Base-by-base conservation (phyloP, 2,888 invertebrate species). In the Phengaris arion region DNA sequence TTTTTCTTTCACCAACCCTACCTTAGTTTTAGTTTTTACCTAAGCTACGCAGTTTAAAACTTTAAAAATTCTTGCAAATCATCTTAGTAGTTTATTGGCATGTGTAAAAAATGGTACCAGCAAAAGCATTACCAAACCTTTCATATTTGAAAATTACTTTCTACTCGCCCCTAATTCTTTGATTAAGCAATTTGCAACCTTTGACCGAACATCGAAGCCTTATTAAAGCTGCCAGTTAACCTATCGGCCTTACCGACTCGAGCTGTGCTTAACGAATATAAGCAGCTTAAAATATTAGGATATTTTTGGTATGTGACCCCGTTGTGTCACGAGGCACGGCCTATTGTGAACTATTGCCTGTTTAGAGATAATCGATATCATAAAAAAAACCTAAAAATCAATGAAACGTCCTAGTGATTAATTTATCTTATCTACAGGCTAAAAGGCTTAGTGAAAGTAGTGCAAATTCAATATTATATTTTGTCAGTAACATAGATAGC, bases 361-460 rank as follows among this genome's bases (percentile, higher is more conserved):
- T 35, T 72, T 72, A 48, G 70, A 70, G 9, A 8, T 51, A 51
- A 70, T 70, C 48, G 15, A 70, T 70, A 15, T 22, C n/a, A 51
- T 51, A 9, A 48, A 51, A 70, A 70, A 51, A 51, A 15, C 70
- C 15, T 52, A 72, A 52, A 22, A 72, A 72, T 72, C 54, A 72
- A 52, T 72, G 72, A 35, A 12, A 54, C 52, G 52, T 12, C 22
- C 48, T 15, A 64, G 68, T 46, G 45, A 68, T 68, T 45, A 10
- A 52, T 72, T 72, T 72, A 72, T 72, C 72, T 72, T 72, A 72
- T 72, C 72, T 12, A 15, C 12, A 52, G 72, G 54, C 72, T 54
- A 52, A 72, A 72, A 72, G 72, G 72, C 22, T 72, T 54, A 72
- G 22, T 15, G 15, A 15, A 51, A 51, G 46, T 72, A 35, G 52